Base-by-base conservation (phyloP, 2,888 invertebrate genomes). In the Graphium colonna region DNA sequence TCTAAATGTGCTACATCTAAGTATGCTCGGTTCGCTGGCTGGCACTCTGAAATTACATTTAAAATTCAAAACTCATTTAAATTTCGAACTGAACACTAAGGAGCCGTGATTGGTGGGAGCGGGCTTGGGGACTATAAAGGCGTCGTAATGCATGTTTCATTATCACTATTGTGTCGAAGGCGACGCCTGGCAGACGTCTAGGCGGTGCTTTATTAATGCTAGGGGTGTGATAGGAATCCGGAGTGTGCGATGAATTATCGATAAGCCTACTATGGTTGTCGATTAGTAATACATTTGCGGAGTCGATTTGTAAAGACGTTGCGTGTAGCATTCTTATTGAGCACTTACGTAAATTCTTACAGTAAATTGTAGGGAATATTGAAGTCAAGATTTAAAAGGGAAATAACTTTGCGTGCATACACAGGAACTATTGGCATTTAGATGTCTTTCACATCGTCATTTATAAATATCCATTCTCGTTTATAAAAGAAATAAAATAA, bases 181-280 rank as follows among this genome's bases (percentile, higher is more conserved):
- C 46, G 64, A 57, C 60, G 60, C 70, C 64, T 73, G 50, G 72
- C 64, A 78, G 82, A 79, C 79, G 79, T 77, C 78, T 75, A 53
- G 73, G 65, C 69, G 67, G 60, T 62, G 62, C 69, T 71, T 71
- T 73, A 63, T 62, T 61, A 62, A 63, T 65, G 64, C 62, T 60
- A 64, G 59, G 60, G 62, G 61, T 60, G 57, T 67, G 69, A 72
- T 82, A 77, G 78, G 71, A 79, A 79, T 79, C 79, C 70, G 65
- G 77, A 82, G 80, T 82, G 79, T 74, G 73, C 71, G 78, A 79
- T 77, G 79, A 74, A 67, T 42, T 71, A 78, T 79, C 80, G 76
- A 81, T 79, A 50, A 49, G 48, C 47, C 41, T 43, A 48, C 48
- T 18, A 41, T 26, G 12, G 49, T n/a, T 41, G 50, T 42, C 42